phyloP scores from a whole-genome alignment of 2,113 vertebrate genomes.

The Rhegmatorhina hoffmannsi region DNA sequence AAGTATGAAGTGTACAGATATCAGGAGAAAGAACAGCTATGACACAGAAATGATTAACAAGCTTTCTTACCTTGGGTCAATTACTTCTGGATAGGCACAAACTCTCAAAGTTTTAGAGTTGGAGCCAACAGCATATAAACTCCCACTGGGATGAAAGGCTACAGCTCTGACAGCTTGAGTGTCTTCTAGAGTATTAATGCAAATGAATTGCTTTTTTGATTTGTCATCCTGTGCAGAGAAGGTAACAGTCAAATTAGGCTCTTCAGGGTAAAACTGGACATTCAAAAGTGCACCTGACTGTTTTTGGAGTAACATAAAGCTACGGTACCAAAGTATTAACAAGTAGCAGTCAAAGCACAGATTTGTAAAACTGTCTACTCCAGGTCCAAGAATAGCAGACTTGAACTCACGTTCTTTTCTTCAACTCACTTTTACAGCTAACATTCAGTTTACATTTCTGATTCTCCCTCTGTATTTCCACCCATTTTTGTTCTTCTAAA shows the following conservation, averaged over 20 bases:
- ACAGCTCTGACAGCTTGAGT: slow-evolving; percentile 96
- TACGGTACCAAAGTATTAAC: background rate
- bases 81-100: slow-evolving; percentile 89
- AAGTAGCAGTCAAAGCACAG: background rate
- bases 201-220: slow-evolving; percentile 87
- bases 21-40: background rate
- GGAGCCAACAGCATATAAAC: slow-evolving; percentile 94
- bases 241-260: background rate
- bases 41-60: background rate
- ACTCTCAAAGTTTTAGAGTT: slow-evolving; percentile 98
- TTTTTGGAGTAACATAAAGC: background rate
- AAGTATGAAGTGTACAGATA: background rate
- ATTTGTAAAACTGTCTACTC: background rate
- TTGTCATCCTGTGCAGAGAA: slow-evolving; percentile 78
- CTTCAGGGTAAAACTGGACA: background rate
- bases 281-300: background rate
- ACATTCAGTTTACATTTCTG: background rate
- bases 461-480: background rate
- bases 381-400: background rate
- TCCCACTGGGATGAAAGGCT: slow-evolving; percentile 94
- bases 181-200: slow-evolving; percentile 91
- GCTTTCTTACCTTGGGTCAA: slow-evolving; percentile 79
- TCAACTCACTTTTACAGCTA: background rate
- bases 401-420: background rate
- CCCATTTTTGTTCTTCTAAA: background rate